These are phyloP conservation scores for Oncopodura yosiiana DNA, from an alignment of 1,140 invertebrate genomes.

Conservation along the genomic window DNA sequence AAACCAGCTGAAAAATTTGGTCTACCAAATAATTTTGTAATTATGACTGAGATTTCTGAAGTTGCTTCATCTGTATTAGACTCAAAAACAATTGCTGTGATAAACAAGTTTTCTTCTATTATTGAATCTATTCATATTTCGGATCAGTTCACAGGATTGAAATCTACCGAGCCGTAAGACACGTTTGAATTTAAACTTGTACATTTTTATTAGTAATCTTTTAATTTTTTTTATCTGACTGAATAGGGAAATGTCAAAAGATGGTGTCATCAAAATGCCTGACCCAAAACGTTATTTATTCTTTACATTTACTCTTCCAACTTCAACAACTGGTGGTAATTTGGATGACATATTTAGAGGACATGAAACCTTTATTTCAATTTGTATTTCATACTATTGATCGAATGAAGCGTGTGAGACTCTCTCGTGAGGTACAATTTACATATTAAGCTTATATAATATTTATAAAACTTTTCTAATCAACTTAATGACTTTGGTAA, in stretches of 20 bases:
- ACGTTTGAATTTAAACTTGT: no score
- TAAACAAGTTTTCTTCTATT: constrained; percentile 73
- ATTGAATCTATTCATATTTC: constrained; percentile 96
- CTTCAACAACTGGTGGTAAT: constrained; percentile 50
- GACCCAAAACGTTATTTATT: constrained; percentile 71
- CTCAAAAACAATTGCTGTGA: constrained; percentile 63
- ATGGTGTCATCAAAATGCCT: constrained; percentile 46
- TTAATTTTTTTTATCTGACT: background rate
- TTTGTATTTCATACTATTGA: constrained; percentile 86
- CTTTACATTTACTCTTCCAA: constrained; percentile 68
- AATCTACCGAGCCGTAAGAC: constrained; percentile 33
- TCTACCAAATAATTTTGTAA: constrained; percentile 63
- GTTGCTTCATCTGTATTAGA: constrained; percentile 72
- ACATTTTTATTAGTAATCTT: no score
- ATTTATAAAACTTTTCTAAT: no score
- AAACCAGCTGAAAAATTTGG: constrained; percentile 79
- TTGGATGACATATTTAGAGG: constrained; percentile 54
- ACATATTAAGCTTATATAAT: constrained; percentile 26
- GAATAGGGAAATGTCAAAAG: constrained; percentile 45
- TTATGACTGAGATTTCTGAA: constrained; percentile 85
- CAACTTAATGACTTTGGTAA: background rate
- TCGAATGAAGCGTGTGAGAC: constrained; percentile 73
- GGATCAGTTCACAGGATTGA: constrained; percentile 47
- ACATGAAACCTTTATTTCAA: constrained; percentile 66
- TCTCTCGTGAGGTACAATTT: constrained; percentile 76